phyloP scores from a whole-genome alignment of 2,113 vertebrate genomes.

The Athene cunicularia region DNA sequence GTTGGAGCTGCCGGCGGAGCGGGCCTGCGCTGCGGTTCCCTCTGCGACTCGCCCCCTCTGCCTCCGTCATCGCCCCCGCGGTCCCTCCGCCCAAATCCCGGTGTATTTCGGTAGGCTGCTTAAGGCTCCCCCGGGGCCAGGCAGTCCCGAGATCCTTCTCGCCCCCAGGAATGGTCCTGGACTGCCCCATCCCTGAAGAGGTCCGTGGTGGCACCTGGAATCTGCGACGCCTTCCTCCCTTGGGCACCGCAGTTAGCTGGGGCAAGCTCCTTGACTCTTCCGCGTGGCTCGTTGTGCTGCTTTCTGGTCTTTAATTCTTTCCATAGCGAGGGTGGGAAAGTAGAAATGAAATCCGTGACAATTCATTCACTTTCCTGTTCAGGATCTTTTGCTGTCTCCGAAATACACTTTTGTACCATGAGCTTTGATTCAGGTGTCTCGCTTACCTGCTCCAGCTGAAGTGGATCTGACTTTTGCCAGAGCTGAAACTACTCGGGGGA shows the following conservation, averaged over 20 bases:
- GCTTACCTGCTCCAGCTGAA: accelerated
- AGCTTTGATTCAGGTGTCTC: background rate
- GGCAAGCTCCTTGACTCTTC: accelerated
- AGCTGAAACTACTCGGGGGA: background rate
- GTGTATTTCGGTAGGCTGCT: background rate
- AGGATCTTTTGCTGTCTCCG: background rate
- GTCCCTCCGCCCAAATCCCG: accelerated
- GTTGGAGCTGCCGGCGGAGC: background rate
- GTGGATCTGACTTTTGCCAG: background rate
- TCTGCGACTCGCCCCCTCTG: background rate
- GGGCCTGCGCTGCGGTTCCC: background rate
- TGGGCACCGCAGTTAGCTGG: accelerated
- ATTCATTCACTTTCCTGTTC: background rate
- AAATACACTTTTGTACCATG: accelerated
- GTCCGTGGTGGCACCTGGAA: background rate
- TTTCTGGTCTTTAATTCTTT: accelerated
- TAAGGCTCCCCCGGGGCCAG: background rate
- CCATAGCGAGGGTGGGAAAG: accelerated
- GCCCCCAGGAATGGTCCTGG: accelerated
- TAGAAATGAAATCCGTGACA: accelerated
- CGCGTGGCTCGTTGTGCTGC: accelerated
- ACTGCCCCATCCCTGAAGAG: background rate
- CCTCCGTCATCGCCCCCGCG: too few species aligned
- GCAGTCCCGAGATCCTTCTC: too few species aligned
- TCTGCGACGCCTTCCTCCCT: background rate